Conservation (phyloP, 2,113 vertebrate species). For the Empidonax traillii region DNA sequence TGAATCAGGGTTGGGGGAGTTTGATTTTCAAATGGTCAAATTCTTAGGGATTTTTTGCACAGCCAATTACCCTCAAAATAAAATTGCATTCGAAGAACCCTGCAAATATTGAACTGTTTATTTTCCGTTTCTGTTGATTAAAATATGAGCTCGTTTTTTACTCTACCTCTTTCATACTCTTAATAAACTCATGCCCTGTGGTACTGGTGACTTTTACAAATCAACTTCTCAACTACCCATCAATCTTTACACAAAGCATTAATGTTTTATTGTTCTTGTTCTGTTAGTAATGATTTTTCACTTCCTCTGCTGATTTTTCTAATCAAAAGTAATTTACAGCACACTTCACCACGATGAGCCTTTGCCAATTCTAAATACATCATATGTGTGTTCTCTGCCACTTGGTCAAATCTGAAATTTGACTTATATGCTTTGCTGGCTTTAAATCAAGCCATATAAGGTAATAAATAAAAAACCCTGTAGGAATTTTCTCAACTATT, state of each 20-base stretch:
- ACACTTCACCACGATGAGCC: constrained; percentile 5
- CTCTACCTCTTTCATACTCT: neutral
- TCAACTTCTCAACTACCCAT: constrained; percentile 25
- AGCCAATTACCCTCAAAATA: neutral
- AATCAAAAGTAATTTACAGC: constrained; percentile 42
- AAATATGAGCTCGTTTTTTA: constrained; percentile 29
- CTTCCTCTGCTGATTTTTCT: constrained; percentile 43
- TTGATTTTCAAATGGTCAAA: neutral
- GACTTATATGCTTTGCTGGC: neutral
- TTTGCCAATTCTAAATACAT: constrained; percentile 26
- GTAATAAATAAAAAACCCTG: neutral
- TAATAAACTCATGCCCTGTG: constrained; percentile 55
- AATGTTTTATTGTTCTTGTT: constrained; percentile 49
- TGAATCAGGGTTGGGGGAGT: neutral
- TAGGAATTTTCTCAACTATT: neutral
- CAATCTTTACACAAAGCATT: constrained; percentile 18
- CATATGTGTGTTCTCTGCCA: neutral
- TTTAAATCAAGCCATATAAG: neutral
- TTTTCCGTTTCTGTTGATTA: constrained; percentile 40
- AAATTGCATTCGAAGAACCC: neutral
- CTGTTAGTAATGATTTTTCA: constrained; percentile 43
- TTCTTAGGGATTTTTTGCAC: neutral
- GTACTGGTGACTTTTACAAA: constrained; percentile 45
- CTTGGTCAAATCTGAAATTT: neutral
- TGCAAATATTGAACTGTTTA: neutral